Conservation (phyloP, 2,888 invertebrate genomes). For the Temnothorax ravouxi region DNA sequence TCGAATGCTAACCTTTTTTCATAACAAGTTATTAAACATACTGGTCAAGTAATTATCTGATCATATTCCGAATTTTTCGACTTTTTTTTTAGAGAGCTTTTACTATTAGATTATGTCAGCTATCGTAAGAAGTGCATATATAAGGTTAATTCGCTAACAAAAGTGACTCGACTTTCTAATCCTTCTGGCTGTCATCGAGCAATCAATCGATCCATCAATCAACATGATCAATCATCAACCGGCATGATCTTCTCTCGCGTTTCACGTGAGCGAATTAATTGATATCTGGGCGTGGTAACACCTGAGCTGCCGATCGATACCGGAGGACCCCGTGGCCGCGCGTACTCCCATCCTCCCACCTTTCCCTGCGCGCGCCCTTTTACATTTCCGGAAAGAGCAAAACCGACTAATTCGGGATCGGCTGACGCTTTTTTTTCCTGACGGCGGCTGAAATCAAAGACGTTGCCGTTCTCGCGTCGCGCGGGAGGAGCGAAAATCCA, state of each 20-base stretch:
- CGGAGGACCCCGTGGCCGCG: conserved; percentile 71
- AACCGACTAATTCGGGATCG: conserved; percentile 17
- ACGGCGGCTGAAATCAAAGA: conserved; percentile 51
- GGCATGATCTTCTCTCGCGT: neutral
- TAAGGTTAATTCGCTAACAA: neutral
- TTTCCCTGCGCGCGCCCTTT: conserved; percentile 47
- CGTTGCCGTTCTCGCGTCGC: conserved; percentile 33
- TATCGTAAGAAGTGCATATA: neutral
- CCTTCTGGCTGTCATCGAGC: neutral
- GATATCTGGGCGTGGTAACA: conserved; percentile 78
- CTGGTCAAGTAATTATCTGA: neutral
- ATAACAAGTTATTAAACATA: neutral
- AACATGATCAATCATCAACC: neutral
- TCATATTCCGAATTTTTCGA: neutral
- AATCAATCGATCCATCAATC: neutral
- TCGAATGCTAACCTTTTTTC: neutral
- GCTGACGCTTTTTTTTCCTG: neutral
- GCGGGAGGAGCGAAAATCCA: conserved; percentile 72
- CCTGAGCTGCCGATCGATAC: conserved; percentile 82
- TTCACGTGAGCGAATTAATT: conserved; percentile 65
- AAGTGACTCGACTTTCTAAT: conserved; percentile 5
- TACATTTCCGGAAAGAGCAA: conserved; percentile 16
- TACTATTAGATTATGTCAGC: neutral
- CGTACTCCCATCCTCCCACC: neutral
- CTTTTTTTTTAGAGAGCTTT: neutral